Base-by-base conservation (phyloP, 1,140 invertebrate species). In the Cydia fagiglandana region DNA sequence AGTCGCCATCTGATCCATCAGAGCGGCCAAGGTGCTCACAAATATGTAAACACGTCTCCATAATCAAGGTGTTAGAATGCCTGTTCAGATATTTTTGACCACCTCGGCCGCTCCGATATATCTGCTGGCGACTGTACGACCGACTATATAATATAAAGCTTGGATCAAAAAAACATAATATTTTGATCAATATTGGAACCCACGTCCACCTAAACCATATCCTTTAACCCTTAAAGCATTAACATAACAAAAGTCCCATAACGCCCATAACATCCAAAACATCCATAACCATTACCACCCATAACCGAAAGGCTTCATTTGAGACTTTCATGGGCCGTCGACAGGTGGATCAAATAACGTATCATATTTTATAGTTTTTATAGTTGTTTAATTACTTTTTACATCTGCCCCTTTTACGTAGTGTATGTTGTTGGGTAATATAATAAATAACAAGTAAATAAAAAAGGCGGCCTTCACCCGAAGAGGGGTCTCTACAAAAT, bases 331-430 rank as follows among this genome's bases (percentile, higher is more conserved):
- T 24, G 56, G 20, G 15, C 56, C 56, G 56, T 24, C 56, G 56
- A 61, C 56, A 61, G 56, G 56, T 61, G 56, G 9, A 61, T 61
- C 50, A 17, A 24, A 10, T 61, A 24, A 9, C 56, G 56, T 61
- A 61, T 61, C 17, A 61, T 61, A 61, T 61, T 24, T 61, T 56
- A 17, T 56, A 10, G 0, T 10, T 20, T 61, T 61, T 61, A 61
- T 61, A 61, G 56, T 61, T 24, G 56, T 24, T 24, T 61, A 61
- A 61, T 61, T 61, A 61, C 20, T 24, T 61, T 24, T 61, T 61
- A 61, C 56, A 61, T 61, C 56, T 61, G 56, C 20, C n/a, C 13
- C 50, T 53, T 53, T n/a, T 7, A 17, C 15, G 50, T n/a, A 53
- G n/a, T n/a, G 5, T 53, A 53, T 53, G n/a, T 17, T n/a, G 50